Base-by-base conservation (phyloP, 30 jellyfish, hydroid and myxozoan species). In the Aurelia aurita complex sp. Pacific region DNA sequence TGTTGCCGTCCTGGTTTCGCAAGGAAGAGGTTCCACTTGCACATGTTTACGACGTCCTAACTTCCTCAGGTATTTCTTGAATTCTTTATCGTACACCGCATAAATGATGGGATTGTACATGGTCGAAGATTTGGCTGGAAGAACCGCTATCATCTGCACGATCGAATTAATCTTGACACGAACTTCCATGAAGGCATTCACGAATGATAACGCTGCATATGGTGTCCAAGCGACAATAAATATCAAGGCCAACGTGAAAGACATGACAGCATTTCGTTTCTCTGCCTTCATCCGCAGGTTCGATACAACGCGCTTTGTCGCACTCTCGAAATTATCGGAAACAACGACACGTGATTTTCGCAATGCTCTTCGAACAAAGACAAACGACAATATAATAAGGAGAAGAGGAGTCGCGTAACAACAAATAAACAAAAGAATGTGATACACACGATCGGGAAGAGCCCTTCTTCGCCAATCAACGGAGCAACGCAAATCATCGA, bases 141-240 rank as follows among this genome's bases (percentile, higher is more conserved):
- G 38, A 23, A 70, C 86, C 15, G 90, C 85, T 55, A 77, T 61
- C 33, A 69, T 3, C 15, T 77, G 71, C 18, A 77, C 75, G 64
- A 19, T 13, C 5, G 64, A 16, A 50, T 62, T 54, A 15, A 72
- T 52, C 13, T 29, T 33, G 35, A 54, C 55, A 53, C 80, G 64
- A 0, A 76, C 61, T 29, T 29, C 69, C 23, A 40, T 19, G 53
- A 77, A 86, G 11, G 85, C 81, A 8, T 60, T 15, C 10, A 59
- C 5, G 18, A 86, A 76, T 10, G 85, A 62, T 9, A 86, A 32
- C 40, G 75, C 67, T 11, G 90, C 89, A 62, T 86, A 86, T 46
- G 96, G 96, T 18, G 85, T 13, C 96, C 96, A 86, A 1, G 96
- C 83, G 29, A 77, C 13, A 67, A 69, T 3, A 59, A 86, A 86